Evolutionary conservation across 2,797 vertebrate species (phyloP).

Genomic region (Mareca penelope): DNA sequence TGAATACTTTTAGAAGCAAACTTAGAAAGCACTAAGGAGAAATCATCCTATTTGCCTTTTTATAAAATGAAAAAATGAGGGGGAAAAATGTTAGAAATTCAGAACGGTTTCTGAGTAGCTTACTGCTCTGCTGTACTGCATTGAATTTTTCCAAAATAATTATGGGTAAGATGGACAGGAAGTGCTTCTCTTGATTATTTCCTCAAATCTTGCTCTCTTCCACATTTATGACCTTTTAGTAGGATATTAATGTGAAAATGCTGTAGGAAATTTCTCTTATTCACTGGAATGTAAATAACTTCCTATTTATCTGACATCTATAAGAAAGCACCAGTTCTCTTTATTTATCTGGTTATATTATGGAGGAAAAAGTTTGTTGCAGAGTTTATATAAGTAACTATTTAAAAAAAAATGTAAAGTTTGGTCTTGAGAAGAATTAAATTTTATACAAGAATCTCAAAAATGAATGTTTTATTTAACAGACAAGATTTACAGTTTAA

Average conservation of each 20-base stretch:
- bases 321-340: background rate
- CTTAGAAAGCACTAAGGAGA: background rate
- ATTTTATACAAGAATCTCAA: background rate
- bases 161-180: background rate
- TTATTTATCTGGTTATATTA: background rate
- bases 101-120: background rate
- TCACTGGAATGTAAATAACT: background rate
- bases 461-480: background rate
- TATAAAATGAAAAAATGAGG: background rate
- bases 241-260: background rate
- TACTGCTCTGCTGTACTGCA: background rate
- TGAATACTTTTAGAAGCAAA: background rate
- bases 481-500: background rate
- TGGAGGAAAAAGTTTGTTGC: background rate
- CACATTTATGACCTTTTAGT: accelerated
- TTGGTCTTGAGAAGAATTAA: background rate
- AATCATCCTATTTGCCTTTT: background rate
- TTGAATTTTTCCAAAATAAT: slow-evolving; percentile 10
- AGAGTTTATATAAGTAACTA: background rate
- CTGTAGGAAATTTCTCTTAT: background rate
- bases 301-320: background rate
- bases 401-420: background rate
- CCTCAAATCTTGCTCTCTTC: background rate
- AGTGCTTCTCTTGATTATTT: background rate
- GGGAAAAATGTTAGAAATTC: background rate